These are phyloP conservation scores for Champsocephalus esox DNA, from an alignment of 2,797 vertebrate species.

Conservation along the genomic window DNA sequence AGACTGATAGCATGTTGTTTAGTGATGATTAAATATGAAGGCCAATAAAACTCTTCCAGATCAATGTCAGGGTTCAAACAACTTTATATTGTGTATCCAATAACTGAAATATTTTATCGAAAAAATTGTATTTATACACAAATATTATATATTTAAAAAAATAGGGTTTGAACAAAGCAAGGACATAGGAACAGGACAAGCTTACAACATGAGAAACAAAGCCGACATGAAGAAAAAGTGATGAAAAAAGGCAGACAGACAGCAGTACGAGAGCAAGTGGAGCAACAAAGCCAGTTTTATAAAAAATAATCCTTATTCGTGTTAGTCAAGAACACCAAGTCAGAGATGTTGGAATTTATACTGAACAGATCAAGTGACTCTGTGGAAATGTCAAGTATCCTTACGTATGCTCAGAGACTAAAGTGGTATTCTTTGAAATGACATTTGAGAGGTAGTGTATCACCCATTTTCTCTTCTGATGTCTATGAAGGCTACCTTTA, in stretches of 20 bases:
- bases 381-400: slow-evolving; percentile 38
- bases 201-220: slow-evolving; percentile 1
- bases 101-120: neutral
- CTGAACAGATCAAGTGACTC: slow-evolving; percentile 35
- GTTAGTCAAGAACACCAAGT: slow-evolving; percentile 14
- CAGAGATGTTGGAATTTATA: slow-evolving; percentile 12
- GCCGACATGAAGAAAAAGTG: neutral
- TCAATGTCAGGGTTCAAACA: slow-evolving; percentile 30
- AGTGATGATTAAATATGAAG: slow-evolving; percentile 45
- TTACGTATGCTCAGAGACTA: slow-evolving; percentile 19
- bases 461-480: neutral
- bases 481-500: slow-evolving; percentile 6
- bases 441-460: slow-evolving; percentile 1
- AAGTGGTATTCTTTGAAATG: slow-evolving; percentile 17
- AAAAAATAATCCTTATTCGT: neutral
- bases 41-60: slow-evolving; percentile 37
- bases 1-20: slow-evolving; percentile 18
- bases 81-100: slow-evolving; percentile 22
- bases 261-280: neutral
- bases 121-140: neutral
- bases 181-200: neutral
- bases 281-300: neutral
- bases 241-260: neutral
- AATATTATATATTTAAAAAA: too few species aligned
- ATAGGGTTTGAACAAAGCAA: slow-evolving; percentile 1